These are phyloP conservation scores for Apistogramma diplotaenia DNA, from an alignment of 2,113 vertebrate species.

Conservation along the genomic window DNA sequence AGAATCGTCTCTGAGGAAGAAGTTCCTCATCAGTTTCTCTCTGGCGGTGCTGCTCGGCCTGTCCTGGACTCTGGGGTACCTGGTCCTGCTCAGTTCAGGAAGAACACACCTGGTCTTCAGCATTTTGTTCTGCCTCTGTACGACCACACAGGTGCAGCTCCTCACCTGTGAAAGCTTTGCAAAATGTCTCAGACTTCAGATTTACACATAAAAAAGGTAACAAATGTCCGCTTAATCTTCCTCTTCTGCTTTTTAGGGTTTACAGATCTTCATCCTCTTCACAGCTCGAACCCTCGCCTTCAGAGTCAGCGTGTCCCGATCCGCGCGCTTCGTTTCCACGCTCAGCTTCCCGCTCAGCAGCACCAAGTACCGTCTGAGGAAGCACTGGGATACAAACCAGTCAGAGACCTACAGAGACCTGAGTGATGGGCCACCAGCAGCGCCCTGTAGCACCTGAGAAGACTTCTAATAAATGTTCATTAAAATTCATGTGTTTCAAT, in stretches of 20 bases:
- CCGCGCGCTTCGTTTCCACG: background rate
- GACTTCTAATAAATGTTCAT: background rate
- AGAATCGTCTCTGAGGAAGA: background rate
- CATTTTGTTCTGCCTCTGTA: slow-evolving; percentile 76
- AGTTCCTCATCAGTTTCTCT: slow-evolving; percentile 57
- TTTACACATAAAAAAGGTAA: too few relatives aligned
- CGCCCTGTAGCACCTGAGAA: background rate
- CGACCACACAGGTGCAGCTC: slow-evolving; percentile 51
- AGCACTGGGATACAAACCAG: background rate
- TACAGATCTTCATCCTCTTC: slow-evolving; percentile 66
- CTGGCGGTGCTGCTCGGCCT: slow-evolving; percentile 64
- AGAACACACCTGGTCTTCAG: slow-evolving; percentile 46
- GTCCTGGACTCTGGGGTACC: slow-evolving; percentile 73
- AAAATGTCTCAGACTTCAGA: background rate
- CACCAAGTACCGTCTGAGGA: background rate
- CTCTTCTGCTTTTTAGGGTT: slow-evolving; percentile 29
- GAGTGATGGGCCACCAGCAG: background rate
- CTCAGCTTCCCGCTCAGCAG: background rate
- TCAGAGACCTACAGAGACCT: background rate
- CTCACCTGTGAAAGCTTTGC: background rate
- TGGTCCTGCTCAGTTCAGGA: slow-evolving; percentile 56
- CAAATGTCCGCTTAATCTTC: background rate
- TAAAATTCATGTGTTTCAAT: background rate
- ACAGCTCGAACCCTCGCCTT: slow-evolving; percentile 26
- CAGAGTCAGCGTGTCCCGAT: background rate